Conservation (phyloP, 2,888 invertebrate genomes). For the Apoda limacodes region DNA sequence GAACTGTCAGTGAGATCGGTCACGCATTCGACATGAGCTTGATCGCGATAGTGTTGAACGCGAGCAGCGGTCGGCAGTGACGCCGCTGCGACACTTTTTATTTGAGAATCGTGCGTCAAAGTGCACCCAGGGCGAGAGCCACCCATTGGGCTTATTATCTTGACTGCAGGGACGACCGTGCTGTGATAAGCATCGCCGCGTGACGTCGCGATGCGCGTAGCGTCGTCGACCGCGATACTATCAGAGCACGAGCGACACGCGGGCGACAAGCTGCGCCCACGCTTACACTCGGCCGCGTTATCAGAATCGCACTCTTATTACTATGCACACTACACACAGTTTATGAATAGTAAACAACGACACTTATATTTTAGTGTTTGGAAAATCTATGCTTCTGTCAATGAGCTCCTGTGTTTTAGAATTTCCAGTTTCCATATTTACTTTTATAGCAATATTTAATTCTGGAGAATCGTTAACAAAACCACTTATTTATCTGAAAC, state of each 20-base stretch:
- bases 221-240: constrained; percentile 39
- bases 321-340: too few relatives aligned
- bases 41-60: constrained; percentile 5
- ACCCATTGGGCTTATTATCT: constrained; percentile 6
- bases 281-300: too few relatives aligned
- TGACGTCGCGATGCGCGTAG: constrained; percentile 47
- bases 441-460: too few relatives aligned
- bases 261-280: too few relatives aligned
- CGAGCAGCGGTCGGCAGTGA: constrained; percentile 19
- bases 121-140: constrained; percentile 1
- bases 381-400: too few relatives aligned
- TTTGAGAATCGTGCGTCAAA: constrained; percentile 47
- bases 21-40: constrained; percentile 1
- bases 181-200: constrained; percentile 48
- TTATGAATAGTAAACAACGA: too few relatives aligned
- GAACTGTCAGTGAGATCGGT: neutral
- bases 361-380: too few relatives aligned
- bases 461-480: too few relatives aligned
- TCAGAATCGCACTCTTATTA: too few relatives aligned
- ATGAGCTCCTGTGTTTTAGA: too few relatives aligned
- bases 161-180: constrained; percentile 7
- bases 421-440: too few relatives aligned
- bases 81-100: constrained; percentile 45
- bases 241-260: constrained; percentile 36
- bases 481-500: too few relatives aligned